Percentiles rank a stretch among this genome's conserved stretches.
Evolutionary conservation across 2,888 invertebrate genomes (phyloP).

Genomic region (Mesoligia furuncula): DNA sequence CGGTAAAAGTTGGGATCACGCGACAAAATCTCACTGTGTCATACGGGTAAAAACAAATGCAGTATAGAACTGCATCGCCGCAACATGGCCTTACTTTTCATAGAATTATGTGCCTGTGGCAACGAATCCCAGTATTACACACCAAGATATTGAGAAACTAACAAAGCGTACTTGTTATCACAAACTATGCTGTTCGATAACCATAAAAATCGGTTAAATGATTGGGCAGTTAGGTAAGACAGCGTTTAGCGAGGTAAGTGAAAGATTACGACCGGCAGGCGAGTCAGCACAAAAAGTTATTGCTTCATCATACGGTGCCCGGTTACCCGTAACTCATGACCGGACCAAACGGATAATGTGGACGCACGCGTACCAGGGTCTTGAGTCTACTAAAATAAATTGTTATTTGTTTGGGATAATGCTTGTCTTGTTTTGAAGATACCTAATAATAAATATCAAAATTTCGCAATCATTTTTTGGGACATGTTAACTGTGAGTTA

Average conservation of each 20-base stretch:
- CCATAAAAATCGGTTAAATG: constrained; percentile 56
- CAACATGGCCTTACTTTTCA: background rate
- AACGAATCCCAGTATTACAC: background rate
- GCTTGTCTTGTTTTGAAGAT: background rate
- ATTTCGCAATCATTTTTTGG: background rate
- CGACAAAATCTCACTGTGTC: background rate
- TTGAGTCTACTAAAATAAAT: constrained; percentile 22
- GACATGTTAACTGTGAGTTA: background rate
- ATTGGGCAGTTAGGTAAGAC: constrained; percentile 49
- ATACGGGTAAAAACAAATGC: background rate
- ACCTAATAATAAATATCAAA: background rate
- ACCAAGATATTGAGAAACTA: background rate
- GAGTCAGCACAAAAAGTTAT: constrained; percentile 71
- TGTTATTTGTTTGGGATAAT: background rate
- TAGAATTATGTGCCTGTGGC: background rate
- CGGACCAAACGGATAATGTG: constrained; percentile 39
- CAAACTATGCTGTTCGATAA: constrained; percentile 12
- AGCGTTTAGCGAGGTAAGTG: constrained; percentile 54
- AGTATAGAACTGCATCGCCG: too few relatives aligned
- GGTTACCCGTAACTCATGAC: constrained; percentile 49
- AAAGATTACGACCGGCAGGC: constrained; percentile 51
- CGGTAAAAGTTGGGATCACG: background rate
- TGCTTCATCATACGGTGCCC: constrained; percentile 60
- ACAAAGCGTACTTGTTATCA: constrained; percentile 8
- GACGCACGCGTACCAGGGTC: background rate